A percentile compares a stretch with the other conserved stretches of the same genome.
These are phyloP conservation scores for Willisornis vidua DNA, from an alignment of 2,113 vertebrate genomes.

Conservation along the genomic window DNA sequence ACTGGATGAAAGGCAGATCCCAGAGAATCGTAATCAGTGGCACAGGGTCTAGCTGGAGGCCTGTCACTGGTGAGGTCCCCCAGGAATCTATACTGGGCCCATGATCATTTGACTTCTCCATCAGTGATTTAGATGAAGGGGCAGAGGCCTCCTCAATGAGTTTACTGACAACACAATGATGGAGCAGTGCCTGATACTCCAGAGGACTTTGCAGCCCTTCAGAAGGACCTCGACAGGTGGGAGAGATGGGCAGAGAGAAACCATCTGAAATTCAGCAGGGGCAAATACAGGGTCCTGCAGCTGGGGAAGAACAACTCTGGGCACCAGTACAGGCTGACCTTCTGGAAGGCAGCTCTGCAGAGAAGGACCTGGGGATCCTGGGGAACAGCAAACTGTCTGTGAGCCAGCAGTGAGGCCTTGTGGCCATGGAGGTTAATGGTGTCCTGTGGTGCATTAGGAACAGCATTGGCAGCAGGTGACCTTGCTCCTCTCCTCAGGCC, in stretches of 20 bases:
- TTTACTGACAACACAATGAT: background rate
- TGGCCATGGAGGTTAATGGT: no score
- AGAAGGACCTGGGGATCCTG: background rate
- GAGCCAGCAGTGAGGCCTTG: background rate
- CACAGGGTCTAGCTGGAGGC: background rate
- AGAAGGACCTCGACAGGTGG: background rate
- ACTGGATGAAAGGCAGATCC: background rate
- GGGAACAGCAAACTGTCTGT: background rate
- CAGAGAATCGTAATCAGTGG: background rate
- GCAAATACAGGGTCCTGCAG: background rate
- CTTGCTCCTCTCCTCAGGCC: background rate
- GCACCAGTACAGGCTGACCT: background rate
- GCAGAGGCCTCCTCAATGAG: background rate
- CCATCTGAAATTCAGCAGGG: background rate
- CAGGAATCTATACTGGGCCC: no score
- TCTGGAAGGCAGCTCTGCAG: background rate
- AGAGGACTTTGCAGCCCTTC: background rate
- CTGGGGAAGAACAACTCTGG: background rate
- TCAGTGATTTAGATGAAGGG: background rate
- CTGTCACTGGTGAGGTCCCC: no score
- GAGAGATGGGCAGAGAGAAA: background rate
- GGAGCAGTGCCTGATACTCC: background rate
- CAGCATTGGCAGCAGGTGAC: background rate
- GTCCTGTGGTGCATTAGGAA: background rate
- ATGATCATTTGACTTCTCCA: background rate